Conservation (phyloP, 2,797 vertebrate genomes). For the Craterocephalus amniculus region DNA sequence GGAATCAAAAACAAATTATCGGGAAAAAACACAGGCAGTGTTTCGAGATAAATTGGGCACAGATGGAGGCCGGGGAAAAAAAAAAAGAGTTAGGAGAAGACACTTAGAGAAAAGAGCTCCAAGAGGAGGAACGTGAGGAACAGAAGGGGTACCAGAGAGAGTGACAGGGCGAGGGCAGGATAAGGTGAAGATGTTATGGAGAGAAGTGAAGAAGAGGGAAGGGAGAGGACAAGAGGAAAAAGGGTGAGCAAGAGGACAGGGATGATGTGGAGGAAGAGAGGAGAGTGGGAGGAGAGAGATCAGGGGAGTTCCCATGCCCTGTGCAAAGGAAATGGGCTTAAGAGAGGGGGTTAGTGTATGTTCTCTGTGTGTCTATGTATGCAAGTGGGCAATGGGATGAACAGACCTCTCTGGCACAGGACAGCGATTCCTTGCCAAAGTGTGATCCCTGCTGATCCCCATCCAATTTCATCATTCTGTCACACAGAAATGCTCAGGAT, state of each 20-base stretch:
- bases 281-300: slow-evolving; percentile 77
- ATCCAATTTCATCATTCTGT: slow-evolving; percentile 52
- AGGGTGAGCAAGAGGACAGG: slow-evolving; percentile 75
- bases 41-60: slow-evolving; percentile 93
- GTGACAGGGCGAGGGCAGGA: slow-evolving; percentile 59
- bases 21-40: slow-evolving; percentile 85
- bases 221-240: slow-evolving; percentile 57
- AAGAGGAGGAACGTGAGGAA: slow-evolving; percentile 30
- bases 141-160: slow-evolving; percentile 59
- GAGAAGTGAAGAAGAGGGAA: slow-evolving; percentile 47
- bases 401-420: slow-evolving; percentile 79
- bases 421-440: slow-evolving; percentile 68
- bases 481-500: slow-evolving; percentile 22
- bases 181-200: slow-evolving; percentile 57
- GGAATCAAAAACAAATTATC: slow-evolving; percentile 99
- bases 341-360: slow-evolving; percentile 71
- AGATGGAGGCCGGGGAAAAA: slow-evolving; percentile 88
- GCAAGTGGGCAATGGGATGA: slow-evolving; percentile 78
- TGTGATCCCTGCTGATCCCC: slow-evolving; percentile 51
- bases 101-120: slow-evolving; percentile 43
- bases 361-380: slow-evolving; percentile 41
- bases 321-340: slow-evolving; percentile 83
- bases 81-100: slow-evolving; percentile 73
- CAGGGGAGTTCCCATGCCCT: slow-evolving; percentile 86
- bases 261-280: slow-evolving; percentile 72